These are phyloP conservation scores for Myotis pilosus DNA, from an alignment of 2,797 vertebrate genomes.

Conservation along the genomic window DNA sequence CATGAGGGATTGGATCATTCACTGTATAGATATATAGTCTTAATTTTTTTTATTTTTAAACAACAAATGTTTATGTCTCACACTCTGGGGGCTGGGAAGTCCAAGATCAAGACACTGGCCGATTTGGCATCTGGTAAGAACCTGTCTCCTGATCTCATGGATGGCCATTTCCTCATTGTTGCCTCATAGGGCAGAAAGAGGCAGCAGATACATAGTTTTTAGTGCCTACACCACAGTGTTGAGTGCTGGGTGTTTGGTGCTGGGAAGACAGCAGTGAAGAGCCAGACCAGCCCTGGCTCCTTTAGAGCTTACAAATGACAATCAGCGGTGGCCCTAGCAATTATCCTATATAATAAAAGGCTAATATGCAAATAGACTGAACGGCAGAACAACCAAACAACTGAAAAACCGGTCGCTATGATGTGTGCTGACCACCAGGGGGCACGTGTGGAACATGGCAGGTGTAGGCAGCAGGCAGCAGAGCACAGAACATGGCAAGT, in stretches of 20 bases:
- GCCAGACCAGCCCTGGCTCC: background rate
- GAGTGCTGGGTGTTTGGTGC: background rate
- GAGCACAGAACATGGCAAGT: too few relatives aligned
- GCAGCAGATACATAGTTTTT: accelerated
- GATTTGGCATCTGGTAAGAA: background rate
- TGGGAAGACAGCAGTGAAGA: background rate
- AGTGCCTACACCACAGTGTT: background rate
- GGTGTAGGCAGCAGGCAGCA: too few relatives aligned
- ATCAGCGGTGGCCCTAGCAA: accelerated
- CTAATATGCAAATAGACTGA: too few relatives aligned
- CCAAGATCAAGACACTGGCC: background rate
- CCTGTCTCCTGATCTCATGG: background rate
- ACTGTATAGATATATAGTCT: accelerated
- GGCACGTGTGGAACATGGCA: accelerated
- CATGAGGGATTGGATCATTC: accelerated
- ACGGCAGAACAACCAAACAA: too few relatives aligned
- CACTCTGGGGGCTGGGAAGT: background rate
- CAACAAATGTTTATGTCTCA: background rate
- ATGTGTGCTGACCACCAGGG: too few relatives aligned
- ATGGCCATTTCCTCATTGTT: background rate
- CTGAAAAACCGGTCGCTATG: too few relatives aligned
- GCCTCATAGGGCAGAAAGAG: background rate
- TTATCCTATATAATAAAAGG: too few relatives aligned
- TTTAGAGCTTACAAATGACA: background rate
- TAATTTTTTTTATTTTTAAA: background rate